Percentiles rank a stretch among this genome's conserved stretches.
Conservation (phyloP, 2,888 invertebrate species). For the Netelia inedita region DNA sequence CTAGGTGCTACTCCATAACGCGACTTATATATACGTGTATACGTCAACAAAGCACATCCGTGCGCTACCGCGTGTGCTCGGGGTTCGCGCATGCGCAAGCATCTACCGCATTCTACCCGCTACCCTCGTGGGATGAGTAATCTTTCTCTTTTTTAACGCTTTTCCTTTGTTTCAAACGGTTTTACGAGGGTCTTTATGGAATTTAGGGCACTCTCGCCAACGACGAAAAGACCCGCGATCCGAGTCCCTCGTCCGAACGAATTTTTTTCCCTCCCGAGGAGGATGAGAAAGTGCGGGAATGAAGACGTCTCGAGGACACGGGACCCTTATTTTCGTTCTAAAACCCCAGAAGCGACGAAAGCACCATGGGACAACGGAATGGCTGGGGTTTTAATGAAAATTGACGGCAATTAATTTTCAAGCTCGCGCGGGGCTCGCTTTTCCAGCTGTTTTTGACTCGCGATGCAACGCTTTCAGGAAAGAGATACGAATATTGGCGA, state of each 20-base stretch:
- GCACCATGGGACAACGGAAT: slow-evolving; percentile 8
- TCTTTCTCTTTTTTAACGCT: slow-evolving; percentile 20
- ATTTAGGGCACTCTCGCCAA: slow-evolving; percentile 43
- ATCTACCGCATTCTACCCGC: slow-evolving; percentile 21
- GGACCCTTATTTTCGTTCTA: slow-evolving; percentile 37
- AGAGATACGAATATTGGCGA: not conserved
- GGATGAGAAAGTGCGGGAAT: slow-evolving; percentile 1
- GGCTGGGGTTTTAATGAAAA: slow-evolving; percentile 43
- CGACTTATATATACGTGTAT: not conserved
- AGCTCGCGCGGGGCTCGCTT: not conserved
- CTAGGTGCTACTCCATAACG: slow-evolving; percentile 23
- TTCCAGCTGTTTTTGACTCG: not conserved
- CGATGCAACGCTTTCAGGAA: not conserved
- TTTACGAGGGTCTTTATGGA: slow-evolving; percentile 44
- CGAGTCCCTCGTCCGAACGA: not conserved
- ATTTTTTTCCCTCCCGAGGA: slow-evolving; percentile 17
- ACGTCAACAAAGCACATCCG: not conserved
- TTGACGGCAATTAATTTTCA: slow-evolving; percentile 40
- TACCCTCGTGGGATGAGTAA: not conserved
- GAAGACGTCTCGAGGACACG: slow-evolving; percentile 18
- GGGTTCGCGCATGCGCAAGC: slow-evolving; percentile 9
- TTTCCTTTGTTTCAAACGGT: slow-evolving; percentile 37
- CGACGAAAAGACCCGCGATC: slow-evolving; percentile 57
- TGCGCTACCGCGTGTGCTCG: slow-evolving; percentile 6
- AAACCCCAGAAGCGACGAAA: slow-evolving; percentile 19